These are phyloP conservation scores for Beroe ovata DNA, from an alignment of 37 sponge, comb jelly and placozoan species.

Conservation along the genomic window DNA sequence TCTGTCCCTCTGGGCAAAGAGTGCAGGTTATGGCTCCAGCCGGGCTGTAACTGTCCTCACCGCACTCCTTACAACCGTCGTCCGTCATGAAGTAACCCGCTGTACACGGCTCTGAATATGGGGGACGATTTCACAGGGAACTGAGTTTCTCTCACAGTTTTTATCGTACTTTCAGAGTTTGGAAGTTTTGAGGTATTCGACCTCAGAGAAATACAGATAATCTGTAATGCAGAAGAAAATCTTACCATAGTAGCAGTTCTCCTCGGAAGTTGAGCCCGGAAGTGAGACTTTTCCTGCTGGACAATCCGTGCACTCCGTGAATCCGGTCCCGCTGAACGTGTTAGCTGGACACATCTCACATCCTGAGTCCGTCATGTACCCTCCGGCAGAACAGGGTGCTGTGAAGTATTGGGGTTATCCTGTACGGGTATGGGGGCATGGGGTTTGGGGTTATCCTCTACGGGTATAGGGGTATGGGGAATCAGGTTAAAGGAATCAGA, in stretches of 20 bases:
- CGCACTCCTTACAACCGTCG: neutral
- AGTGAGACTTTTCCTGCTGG: neutral
- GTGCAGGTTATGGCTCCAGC: constrained; percentile 14
- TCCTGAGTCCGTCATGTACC: neutral
- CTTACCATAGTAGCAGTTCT: neutral
- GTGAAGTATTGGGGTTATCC: too few relatives aligned
- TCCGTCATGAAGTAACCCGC: constrained; percentile 35
- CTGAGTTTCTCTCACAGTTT: too few relatives aligned
- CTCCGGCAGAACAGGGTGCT: neutral
- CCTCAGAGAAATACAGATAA: too few relatives aligned
- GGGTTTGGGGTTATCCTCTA: too few relatives aligned
- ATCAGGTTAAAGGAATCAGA: too few relatives aligned
- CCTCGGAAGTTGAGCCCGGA: neutral
- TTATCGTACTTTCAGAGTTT: too few relatives aligned
- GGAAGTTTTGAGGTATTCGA: too few relatives aligned
- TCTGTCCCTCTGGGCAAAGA: neutral
- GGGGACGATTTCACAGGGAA: too few relatives aligned
- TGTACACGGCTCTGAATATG: constrained; percentile 17
- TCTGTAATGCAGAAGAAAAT: too few relatives aligned
- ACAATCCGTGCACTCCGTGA: neutral
- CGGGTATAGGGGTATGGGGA: too few relatives aligned
- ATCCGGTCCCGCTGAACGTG: neutral
- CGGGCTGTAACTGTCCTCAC: neutral
- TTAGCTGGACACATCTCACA: neutral
- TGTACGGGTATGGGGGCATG: too few relatives aligned